Base-by-base conservation (phyloP, 1,140 invertebrate species). In the Subanguina moxae region DNA sequence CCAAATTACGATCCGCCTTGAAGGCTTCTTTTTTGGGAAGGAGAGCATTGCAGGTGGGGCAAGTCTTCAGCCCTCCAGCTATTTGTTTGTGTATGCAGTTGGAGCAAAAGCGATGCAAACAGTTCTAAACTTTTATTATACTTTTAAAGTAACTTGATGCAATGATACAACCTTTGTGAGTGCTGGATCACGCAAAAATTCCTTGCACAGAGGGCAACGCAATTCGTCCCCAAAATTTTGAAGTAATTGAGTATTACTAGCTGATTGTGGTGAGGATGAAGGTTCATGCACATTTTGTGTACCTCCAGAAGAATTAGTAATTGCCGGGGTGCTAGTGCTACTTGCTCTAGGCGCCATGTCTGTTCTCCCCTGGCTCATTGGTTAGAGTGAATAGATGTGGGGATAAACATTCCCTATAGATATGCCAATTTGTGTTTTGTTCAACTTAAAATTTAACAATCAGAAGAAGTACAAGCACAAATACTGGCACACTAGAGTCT, bases 21-120 rank as follows among this genome's bases (percentile, higher is more conserved):
- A 61, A 61, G 3, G 58, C 5, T 5, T 21, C 58, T 61, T 61
- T 61, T n/a, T 30, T 61, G 1, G 58, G 13, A 3, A 61, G 38
- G 5, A 43, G 8, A 43, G 13, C 13, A 28, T 43, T 30, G 28
- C 58, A 61, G 8, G 58, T 25, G n/a, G 58, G 58, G 38, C 58
- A 61, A 21, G 27, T 30, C 58, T 61, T 30, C 19, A 61, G 28
- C 3, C 58, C 58, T 21, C 28, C 28, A 21, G 19, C 5, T 32
- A 25, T 25, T 25, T 25, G 19, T 30, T 30, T 61, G 17, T 61
- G 58, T 27, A 67, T 61, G 28, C 65, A 67, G 17, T 48, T 38
- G 11, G 56, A 28, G 46, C 65, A 67, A 42, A 67, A 67, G 5
- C 65, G 65, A 21, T 67, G 65, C 21, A 67, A 45, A 38, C 65